phyloP scores from a whole-genome alignment of 2,888 invertebrate species.

The Stratiomys singularior region DNA sequence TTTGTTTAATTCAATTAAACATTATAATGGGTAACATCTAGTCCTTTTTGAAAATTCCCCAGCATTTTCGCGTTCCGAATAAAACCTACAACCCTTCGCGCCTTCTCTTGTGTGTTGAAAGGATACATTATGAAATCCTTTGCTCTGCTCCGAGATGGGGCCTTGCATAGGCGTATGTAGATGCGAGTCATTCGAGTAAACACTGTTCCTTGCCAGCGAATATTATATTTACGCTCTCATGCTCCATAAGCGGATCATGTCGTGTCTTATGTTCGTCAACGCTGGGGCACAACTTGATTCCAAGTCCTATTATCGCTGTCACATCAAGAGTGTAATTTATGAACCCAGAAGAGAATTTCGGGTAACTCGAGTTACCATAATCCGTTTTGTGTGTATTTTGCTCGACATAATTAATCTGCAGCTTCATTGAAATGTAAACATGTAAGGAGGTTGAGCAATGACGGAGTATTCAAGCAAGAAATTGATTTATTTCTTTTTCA shows the following conservation, averaged over 20 bases:
- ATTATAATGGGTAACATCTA: neutral
- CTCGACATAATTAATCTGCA: neutral
- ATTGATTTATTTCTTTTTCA: too few relatives aligned
- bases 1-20: conserved; percentile 4
- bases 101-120: too few relatives aligned
- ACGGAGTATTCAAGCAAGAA: too few relatives aligned
- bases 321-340: conserved; percentile 23
- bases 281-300: neutral
- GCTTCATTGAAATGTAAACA: neutral
- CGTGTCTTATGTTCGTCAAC: conserved; percentile 2
- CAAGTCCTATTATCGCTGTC: neutral
- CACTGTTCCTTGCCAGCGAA: too few relatives aligned
- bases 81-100: too few relatives aligned
- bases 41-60: neutral
- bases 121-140: neutral
- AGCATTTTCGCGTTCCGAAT: neutral
- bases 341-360: conserved; percentile 6
- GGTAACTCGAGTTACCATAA: conserved; percentile 11
- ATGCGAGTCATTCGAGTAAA: too few relatives aligned
- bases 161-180: too few relatives aligned
- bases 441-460: too few relatives aligned
- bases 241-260: neutral
- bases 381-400: conserved; percentile 1
- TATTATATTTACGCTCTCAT: neutral
- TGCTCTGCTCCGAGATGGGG: neutral